Conservation (phyloP, 2,113 vertebrate genomes). For the Forbesichthys agassizii region DNA sequence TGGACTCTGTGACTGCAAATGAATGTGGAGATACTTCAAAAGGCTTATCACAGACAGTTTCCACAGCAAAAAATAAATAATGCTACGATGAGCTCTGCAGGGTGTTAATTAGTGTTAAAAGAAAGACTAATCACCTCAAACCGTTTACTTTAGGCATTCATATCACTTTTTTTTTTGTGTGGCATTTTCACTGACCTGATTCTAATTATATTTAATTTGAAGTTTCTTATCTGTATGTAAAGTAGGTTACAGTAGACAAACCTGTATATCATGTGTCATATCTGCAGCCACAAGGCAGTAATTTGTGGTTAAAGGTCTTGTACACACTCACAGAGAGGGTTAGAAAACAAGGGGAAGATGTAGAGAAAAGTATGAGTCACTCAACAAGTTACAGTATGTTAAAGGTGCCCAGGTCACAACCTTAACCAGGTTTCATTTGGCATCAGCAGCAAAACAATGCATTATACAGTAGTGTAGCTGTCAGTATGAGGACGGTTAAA, state of each 20-base stretch:
- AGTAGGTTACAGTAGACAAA: background rate
- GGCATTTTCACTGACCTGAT: constrained; percentile 5
- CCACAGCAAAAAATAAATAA: constrained; percentile 20
- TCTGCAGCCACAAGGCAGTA: no score
- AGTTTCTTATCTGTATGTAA: constrained; percentile 1
- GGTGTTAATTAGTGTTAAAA: constrained; percentile 44
- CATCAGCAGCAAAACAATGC: constrained; percentile 1
- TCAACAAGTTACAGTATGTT: background rate
- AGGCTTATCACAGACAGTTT: constrained; percentile 10
- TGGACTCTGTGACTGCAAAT: constrained; percentile 47
- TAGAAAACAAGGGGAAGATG: no score
- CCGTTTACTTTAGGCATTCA: constrained; percentile 22
- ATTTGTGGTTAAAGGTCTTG: no score
- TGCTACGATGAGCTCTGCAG: constrained; percentile 31
- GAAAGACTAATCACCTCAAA: constrained; percentile 36
- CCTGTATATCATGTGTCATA: no score
- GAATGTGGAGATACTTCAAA: constrained; percentile 28
- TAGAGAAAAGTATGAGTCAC: no score
- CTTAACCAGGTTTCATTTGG: constrained; percentile 33
- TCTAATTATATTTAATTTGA: constrained; percentile 38
- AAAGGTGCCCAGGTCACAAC: constrained; percentile 25
- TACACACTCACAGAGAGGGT: no score
- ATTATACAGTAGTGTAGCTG: background rate
- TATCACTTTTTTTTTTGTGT: background rate
- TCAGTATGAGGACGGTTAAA: constrained; percentile 14